Percentiles rank a stretch among this genome's conserved stretches.
Conservation (phyloP, 2,113 vertebrate genomes). For the Heptranchias perlo region DNA sequence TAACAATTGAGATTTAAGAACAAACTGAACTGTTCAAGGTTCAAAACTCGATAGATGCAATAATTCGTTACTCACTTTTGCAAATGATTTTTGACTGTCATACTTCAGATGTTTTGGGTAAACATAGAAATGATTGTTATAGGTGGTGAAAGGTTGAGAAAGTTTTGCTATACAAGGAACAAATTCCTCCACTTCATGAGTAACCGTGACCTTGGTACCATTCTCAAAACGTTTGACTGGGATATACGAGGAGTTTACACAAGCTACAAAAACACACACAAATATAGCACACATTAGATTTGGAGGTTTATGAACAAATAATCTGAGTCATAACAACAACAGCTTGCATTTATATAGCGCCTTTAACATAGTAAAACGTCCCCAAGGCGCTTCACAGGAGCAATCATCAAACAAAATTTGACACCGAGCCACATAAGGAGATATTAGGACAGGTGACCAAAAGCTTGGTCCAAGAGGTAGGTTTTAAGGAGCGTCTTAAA, state of each 20-base stretch:
- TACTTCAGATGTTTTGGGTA: conserved; percentile 93
- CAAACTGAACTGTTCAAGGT: neutral
- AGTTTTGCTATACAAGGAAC: conserved; percentile 86
- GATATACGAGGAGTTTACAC: conserved; percentile 92
- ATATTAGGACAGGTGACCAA: neutral
- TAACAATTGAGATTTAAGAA: neutral
- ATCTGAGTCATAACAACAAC: conserved; percentile 38
- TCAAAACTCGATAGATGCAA: neutral
- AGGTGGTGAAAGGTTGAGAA: conserved; percentile 91
- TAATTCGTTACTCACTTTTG: conserved; percentile 70
- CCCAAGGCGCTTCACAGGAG: neutral
- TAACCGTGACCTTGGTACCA: conserved; percentile 62
- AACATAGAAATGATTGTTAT: conserved; percentile 96
- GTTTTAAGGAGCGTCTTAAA: neutral
- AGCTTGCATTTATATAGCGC: too few species aligned
- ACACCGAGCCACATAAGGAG: neutral
- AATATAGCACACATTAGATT: conserved; percentile 41
- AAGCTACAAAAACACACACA: conserved; percentile 71
- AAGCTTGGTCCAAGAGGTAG: conserved; percentile 32
- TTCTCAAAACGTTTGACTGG: conserved; percentile 87
- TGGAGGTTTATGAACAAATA: conserved; percentile 30
- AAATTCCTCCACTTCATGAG: conserved; percentile 94
- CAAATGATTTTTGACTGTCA: conserved; percentile 89
- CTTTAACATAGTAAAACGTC: neutral
- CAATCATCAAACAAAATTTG: neutral